phyloP scores from a whole-genome alignment of 1,140 invertebrate species.

The Atopsyche davidsoni region DNA sequence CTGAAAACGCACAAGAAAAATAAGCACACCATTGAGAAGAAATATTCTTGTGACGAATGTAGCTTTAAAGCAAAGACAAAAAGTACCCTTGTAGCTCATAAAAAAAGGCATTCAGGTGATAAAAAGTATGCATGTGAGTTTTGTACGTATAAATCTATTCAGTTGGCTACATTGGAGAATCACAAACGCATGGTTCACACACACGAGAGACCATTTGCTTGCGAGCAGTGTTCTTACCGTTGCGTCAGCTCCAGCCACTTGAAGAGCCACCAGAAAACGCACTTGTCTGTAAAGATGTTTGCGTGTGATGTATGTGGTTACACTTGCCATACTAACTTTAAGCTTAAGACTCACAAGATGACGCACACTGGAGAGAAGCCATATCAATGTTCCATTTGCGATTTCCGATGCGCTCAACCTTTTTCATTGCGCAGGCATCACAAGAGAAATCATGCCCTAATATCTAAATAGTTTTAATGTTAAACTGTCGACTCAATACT shows the following conservation, averaged over 20 bases:
- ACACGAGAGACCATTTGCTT: conserved; percentile 23
- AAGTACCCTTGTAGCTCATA: conserved; percentile 20
- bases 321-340: conserved; percentile 21
- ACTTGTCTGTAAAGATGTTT: conserved; percentile 19
- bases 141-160: conserved; percentile 25
- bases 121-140: conserved; percentile 22
- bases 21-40: conserved; percentile 23
- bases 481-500: not conserved
- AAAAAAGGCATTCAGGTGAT: conserved; percentile 21
- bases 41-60: conserved; percentile 23
- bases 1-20: conserved; percentile 25
- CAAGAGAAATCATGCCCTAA: conserved; percentile 8
- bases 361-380: conserved; percentile 25
- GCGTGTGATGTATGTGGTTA: conserved; percentile 26
- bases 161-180: conserved; percentile 19
- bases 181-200: conserved; percentile 27
- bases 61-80: conserved; percentile 23
- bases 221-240: conserved; percentile 22
- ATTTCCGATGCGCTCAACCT: conserved; percentile 19
- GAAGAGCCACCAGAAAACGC: conserved; percentile 21
- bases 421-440: conserved; percentile 17
- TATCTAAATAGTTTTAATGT: conserved; percentile 8
- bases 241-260: conserved; percentile 17
- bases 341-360: conserved; percentile 19
- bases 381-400: conserved; percentile 12